Conservation (phyloP, 2,113 vertebrate genomes). For the Pteropus alecto region DNA sequence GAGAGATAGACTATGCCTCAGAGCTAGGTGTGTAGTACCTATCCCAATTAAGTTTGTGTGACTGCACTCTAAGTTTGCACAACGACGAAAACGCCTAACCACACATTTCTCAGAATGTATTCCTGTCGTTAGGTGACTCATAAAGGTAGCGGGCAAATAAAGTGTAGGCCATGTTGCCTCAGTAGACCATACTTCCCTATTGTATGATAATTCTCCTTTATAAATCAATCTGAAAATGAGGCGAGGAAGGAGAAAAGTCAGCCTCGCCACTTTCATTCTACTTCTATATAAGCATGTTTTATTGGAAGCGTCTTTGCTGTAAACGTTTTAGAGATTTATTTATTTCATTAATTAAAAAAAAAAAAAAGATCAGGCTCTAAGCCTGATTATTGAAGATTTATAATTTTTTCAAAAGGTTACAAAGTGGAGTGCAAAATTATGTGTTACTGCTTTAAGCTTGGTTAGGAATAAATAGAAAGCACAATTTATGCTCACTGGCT, state of each 20-base stretch:
- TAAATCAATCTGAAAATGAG: background rate
- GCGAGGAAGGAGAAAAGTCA: background rate
- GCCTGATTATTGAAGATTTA: background rate
- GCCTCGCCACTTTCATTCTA: background rate
- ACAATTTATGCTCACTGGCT: background rate
- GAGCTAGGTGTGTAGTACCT: background rate
- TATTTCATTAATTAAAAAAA: background rate
- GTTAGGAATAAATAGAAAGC: background rate
- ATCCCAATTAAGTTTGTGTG: no score
- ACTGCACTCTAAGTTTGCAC: background rate
- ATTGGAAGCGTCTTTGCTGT: background rate
- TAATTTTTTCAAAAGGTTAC: background rate
- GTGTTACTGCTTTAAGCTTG: background rate
- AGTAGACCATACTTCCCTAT: background rate
- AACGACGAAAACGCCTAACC: background rate
- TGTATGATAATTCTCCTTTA: background rate
- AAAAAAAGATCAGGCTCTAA: background rate
- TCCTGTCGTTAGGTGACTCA: background rate
- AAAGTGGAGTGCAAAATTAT: constrained; percentile 5
- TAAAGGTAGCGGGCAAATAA: background rate
- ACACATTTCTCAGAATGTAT: background rate
- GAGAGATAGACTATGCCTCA: background rate
- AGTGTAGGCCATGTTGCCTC: background rate
- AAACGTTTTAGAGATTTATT: background rate
- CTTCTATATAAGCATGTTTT: background rate